phyloP scores from a whole-genome alignment of 2,888 invertebrate genomes.

The Melipona beecheii region DNA sequence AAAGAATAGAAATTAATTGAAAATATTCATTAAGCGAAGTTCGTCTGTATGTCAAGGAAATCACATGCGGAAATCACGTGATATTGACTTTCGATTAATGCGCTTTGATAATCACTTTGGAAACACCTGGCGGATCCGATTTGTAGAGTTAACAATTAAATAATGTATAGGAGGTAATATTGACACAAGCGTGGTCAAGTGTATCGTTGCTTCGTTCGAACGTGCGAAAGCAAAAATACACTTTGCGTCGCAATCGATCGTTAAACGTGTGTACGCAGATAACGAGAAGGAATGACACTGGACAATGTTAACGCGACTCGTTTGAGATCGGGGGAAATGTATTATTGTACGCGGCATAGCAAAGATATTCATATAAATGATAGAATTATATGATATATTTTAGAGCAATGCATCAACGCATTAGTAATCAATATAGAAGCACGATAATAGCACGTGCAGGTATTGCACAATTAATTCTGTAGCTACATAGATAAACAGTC shows the following conservation, averaged over 20 bases:
- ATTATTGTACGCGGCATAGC: constrained; percentile 1
- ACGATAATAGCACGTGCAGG: constrained; percentile 40
- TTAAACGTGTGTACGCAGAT: neutral
- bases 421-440: constrained; percentile 37
- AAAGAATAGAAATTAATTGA: neutral
- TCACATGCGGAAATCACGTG: constrained; percentile 40
- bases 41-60: constrained; percentile 38
- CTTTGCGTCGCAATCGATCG: neutral
- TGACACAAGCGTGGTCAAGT: neutral
- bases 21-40: neutral
- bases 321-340: constrained; percentile 11
- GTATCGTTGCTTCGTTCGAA: constrained; percentile 4
- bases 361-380: constrained; percentile 14
- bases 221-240: neutral
- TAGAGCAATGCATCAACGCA: constrained; percentile 34
- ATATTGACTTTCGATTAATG: constrained; percentile 56
- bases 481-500: constrained; percentile 41
- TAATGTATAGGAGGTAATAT: constrained; percentile 17
- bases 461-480: constrained; percentile 47
- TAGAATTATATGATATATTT: constrained; percentile 38
- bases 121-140: constrained; percentile 31
- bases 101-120: constrained; percentile 61
- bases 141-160: constrained; percentile 12
- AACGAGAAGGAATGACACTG: neutral
- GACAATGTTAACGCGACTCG: neutral